Base-by-base conservation (phyloP, 2,113 vertebrate species). In the Mandrillus leucophaeus region DNA sequence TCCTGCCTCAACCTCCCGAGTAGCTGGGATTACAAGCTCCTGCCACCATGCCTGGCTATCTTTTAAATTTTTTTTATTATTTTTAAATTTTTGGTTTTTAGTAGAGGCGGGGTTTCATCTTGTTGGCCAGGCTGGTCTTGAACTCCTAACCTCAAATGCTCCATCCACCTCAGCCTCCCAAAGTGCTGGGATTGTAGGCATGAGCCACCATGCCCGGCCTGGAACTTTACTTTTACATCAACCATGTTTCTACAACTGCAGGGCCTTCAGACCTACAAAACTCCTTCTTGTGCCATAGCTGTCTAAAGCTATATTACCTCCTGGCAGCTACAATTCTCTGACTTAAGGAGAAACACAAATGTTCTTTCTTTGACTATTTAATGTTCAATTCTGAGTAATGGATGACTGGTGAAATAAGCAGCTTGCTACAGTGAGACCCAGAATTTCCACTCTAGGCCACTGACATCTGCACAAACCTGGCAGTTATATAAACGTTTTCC, bases 211-310 rank as follows among this genome's bases (percentile, higher is more conserved):
- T 8, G 66, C 32, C 32, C 3, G 2, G 59, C 59, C 61, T 64
- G 12, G 61, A 64, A 32, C 61, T 64, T 27, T 30, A 22, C 38
- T 59, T 73, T 72, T 86, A 50, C n/a, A 72, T n/a, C 40, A 93
- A 20, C 25, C 50, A 17, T 50, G 38, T 68, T 61, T 79, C 70
- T 86, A 18, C 66, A 81, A 64, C 48, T 17, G 14, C 5, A 22
- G 6, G 84, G 40, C 57, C 72, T 79, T 25, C 35, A 7, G 43
- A 52, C 0, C 57, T 12, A 0, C 2, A 8, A 4, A 10, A 32
- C 13, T 43, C 68, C 52, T 43, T 0, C 23, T 0, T 27, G 18
- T 3, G 27, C 35, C 8, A n/a, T 0, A 0, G 82, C 0, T 0
- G 0, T 16, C 3, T 0, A 4, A 11, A 50, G 25, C 0, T 57